Percentiles rank a stretch among this genome's conserved stretches.
These are phyloP conservation scores for Etia nguti DNA, from an alignment of 2,113 vertebrate genomes.

Conservation along the genomic window DNA sequence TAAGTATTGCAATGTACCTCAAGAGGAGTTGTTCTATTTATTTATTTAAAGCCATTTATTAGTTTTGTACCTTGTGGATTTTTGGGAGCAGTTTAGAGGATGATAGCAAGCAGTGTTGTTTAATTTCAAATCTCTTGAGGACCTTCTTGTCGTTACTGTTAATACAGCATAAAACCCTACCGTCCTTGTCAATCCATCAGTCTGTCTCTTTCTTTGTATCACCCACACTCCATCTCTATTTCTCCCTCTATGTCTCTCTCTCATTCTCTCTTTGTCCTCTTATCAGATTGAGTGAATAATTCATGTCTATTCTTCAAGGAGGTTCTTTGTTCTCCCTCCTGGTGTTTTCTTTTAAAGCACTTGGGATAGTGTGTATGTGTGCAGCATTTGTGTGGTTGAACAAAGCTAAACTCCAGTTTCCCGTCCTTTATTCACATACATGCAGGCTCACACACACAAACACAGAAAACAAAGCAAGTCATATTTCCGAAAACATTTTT, in stretches of 20 bases:
- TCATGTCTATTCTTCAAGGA: conserved; percentile 61
- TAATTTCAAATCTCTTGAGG: not conserved
- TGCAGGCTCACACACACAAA: not conserved
- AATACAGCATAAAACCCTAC: conserved; percentile 18
- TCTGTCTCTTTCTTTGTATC: conserved; percentile 25
- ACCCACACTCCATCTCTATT: conserved; percentile 1
- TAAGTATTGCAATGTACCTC: not conserved
- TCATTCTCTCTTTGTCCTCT: conserved; percentile 14
- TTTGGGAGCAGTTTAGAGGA: not conserved
- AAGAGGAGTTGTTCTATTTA: not conserved
- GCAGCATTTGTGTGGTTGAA: not conserved
- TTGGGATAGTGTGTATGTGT: not conserved
- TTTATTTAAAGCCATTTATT: not conserved
- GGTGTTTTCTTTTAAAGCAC: conserved; percentile 48
- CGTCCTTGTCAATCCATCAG: conserved; percentile 40
- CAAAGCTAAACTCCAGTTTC: not conserved
- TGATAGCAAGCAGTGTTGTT: not conserved
- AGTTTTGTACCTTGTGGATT: not conserved
- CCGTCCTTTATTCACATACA: not conserved
- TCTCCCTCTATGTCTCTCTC: conserved; percentile 1
- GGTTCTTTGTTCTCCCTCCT: conserved; percentile 47
- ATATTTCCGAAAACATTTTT: not conserved
- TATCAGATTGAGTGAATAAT: conserved; percentile 63
- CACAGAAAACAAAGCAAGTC: not conserved
- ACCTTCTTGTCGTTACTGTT: not conserved